Conservation (phyloP, 2,113 vertebrate genomes). For the Pygoscelis antarcticus region DNA sequence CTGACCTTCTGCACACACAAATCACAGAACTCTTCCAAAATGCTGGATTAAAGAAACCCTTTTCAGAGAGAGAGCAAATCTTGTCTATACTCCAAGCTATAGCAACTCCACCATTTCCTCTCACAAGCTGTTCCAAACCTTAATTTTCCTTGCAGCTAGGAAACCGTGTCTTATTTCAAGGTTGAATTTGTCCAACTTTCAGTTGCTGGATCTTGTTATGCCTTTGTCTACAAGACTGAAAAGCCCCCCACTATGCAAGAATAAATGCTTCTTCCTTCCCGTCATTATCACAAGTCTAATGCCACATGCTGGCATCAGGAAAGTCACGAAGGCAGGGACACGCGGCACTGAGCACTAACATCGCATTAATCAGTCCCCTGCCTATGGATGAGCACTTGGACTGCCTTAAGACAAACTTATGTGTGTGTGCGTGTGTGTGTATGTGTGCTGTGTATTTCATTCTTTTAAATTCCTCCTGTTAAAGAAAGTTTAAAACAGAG, state of each 20-base stretch:
- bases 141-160: slow-evolving; percentile 3
- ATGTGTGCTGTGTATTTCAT: neutral
- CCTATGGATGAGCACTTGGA: neutral
- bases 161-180: slow-evolving; percentile 35
- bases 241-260: neutral
- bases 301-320: neutral
- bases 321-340: neutral
- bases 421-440: neutral
- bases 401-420: neutral
- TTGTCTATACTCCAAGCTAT: neutral
- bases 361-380: neutral
- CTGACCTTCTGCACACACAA: neutral
- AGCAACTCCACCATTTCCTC: neutral
- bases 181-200: neutral
- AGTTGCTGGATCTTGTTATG: neutral
- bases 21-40: slow-evolving; percentile 1
- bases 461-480: neutral
- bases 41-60: neutral
- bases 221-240: slow-evolving; percentile 34
- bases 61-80: neutral
- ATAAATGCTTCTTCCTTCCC: neutral
- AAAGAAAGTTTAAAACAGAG: neutral
- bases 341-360: neutral
- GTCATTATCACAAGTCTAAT: neutral
- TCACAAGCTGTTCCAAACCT: neutral